phyloP scores from a whole-genome alignment of 2,888 invertebrate genomes.

The Cactoblastis cactorum region DNA sequence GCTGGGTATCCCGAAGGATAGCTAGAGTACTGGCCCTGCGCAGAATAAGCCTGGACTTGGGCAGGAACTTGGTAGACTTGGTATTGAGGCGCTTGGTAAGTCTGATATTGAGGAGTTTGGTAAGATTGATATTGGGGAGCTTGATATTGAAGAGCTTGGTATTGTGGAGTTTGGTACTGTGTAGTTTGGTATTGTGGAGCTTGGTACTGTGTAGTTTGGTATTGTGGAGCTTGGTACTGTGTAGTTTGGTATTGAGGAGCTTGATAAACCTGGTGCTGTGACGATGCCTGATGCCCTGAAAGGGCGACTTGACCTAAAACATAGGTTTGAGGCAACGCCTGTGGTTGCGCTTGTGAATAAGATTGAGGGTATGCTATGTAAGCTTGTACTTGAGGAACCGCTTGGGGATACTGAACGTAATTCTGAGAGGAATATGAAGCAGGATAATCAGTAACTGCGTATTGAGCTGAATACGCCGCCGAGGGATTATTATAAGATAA shows the following conservation, averaged over 20 bases:
- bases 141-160: too few relatives aligned
- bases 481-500: neutral
- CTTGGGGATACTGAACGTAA: neutral
- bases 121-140: neutral
- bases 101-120: neutral
- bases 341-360: neutral
- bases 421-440: neutral
- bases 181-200: neutral
- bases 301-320: neutral
- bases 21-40: slow-evolving; percentile 8
- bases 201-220: neutral
- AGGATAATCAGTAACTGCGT: neutral
- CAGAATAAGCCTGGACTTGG: slow-evolving; percentile 7
- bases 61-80: neutral
- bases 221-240: neutral
- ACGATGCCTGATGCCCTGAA: neutral
- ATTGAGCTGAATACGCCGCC: neutral
- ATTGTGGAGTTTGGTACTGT: neutral
- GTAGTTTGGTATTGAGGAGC: neutral
- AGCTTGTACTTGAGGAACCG: neutral
- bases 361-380: neutral
- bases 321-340: neutral
- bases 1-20: slow-evolving; percentile 5
- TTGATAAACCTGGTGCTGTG: neutral
- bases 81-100: neutral